Evolutionary conservation across 35 echinoderm and acorn worm genomes (phyloP), one percentile per base, ranked within the genome.

Genomic region (Amphiura filiformis): DNA sequence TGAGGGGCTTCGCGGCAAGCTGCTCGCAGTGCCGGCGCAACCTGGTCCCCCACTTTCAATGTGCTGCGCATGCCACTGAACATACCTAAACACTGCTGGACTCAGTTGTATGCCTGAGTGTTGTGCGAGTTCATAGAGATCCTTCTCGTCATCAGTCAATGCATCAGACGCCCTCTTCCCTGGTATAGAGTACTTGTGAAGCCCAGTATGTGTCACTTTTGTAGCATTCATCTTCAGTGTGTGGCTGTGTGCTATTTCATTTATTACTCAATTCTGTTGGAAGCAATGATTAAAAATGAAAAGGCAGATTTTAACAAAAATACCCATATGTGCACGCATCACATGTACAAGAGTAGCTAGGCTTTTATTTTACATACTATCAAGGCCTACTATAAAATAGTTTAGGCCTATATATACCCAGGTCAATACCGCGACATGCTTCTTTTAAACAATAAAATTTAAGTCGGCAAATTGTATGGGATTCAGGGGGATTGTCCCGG

Each of bases 101-200:
- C 93, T 95, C 34, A 95, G 87, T 42, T 95, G 85, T 20, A 94
- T 47, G 12, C 93, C 93, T 78, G 93, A 39, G 12, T 91, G 81
- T 41, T 86, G 39, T 65, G 89, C 91, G 1, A 95, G 85, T 32
- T 95, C 93, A 80, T 65, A 95, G 17, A 95, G 39, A 37, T 95
- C 87, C 70, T 92, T 90, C 36, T 96, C 94, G 17, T 96, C 94
- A 37, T 88, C 81, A 31, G 91, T 86, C 47, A 96, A 78, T 13
- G 90, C 82, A 89, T 96, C 94, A 57, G 82, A 82, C 4, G 86
- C 82, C 33, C 77, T 92, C 87, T 96, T 96, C 13, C 94, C 94
- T 34, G 81, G 75, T 18, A 96, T 86, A 34, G 86, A 65, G 79
- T 96, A 96, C 78, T 92, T 96, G 86, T 96, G 78, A 1, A 90